phyloP scores from a whole-genome alignment of 1,140 invertebrate genomes.

The Musca vetustissima region DNA sequence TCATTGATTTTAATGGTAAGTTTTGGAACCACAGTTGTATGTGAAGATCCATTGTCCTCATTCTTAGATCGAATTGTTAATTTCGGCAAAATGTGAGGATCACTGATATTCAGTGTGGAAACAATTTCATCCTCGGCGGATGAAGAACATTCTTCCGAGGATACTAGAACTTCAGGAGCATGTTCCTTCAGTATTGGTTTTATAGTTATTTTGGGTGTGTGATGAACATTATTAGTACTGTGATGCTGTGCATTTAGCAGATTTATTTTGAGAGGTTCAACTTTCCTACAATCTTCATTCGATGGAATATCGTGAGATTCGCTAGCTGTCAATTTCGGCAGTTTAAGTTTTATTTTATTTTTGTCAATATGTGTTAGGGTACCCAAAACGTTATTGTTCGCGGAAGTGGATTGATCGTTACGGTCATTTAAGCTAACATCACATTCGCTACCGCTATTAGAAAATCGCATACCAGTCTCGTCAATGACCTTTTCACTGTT shows the following conservation, averaged over 20 bases:
- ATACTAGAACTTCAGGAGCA: conserved; percentile 37
- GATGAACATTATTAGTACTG: conserved; percentile 10
- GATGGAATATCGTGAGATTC: conserved; percentile 2
- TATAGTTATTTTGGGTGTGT: conserved; percentile 33
- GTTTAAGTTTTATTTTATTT: conserved; percentile 47
- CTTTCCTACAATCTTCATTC: conserved; percentile 28
- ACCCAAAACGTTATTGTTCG: conserved; percentile 21
- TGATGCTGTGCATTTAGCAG: conserved; percentile 22
- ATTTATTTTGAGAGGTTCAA: conserved; percentile 35
- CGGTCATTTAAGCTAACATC: conserved; percentile 27
- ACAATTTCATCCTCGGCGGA: conserved; percentile 43
- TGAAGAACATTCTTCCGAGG: conserved; percentile 43
- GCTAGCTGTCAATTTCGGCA: conserved; percentile 34
- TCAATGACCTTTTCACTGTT: conserved; percentile 16
- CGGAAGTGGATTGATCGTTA: conserved; percentile 24
- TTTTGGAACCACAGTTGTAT: conserved; percentile 48
- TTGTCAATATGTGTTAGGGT: background rate
- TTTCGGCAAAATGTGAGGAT: conserved; percentile 51
- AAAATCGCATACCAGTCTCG: conserved; percentile 3
- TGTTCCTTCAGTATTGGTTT: conserved; percentile 29
- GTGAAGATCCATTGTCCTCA: conserved; percentile 34
- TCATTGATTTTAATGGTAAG: conserved; percentile 52
- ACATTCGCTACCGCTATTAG: background rate
- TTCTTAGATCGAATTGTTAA: conserved; percentile 49
- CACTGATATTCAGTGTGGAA: conserved; percentile 22